Evolutionary conservation across 2,113 vertebrate species (phyloP).

Genomic region (Albula glossodonta): DNA sequence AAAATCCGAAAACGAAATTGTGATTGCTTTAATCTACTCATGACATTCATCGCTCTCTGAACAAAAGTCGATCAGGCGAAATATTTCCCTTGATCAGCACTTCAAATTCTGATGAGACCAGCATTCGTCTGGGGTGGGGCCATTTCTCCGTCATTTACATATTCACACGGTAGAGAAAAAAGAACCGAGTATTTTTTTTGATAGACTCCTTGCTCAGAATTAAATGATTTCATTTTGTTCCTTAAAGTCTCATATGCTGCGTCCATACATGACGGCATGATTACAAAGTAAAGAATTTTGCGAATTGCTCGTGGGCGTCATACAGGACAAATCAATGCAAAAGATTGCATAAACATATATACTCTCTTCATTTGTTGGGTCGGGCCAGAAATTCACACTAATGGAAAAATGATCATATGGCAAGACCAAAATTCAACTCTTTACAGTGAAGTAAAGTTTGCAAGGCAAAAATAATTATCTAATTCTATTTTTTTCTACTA

Average conservation of each 20-base stretch:
- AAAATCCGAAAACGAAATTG: neutral
- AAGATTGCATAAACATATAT: neutral
- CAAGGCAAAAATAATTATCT: neutral
- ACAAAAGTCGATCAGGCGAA: conserved; percentile 37
- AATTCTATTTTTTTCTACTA: neutral
- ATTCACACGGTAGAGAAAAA: neutral
- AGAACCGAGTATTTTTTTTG: neutral
- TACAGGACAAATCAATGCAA: neutral
- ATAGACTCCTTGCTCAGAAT: neutral
- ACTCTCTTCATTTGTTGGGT: neutral
- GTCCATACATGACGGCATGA: neutral
- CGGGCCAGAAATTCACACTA: neutral
- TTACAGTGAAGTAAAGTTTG: neutral
- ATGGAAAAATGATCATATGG: neutral
- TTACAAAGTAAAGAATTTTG: neutral
- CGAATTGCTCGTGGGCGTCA: neutral
- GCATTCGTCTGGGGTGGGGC: conserved; percentile 34
- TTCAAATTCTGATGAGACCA: conserved; percentile 46
- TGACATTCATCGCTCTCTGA: conserved; percentile 12
- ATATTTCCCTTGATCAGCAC: conserved; percentile 47
- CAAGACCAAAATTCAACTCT: neutral
- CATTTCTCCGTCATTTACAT: conserved; percentile 4
- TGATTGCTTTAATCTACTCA: neutral
- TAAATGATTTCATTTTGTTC: neutral
- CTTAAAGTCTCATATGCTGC: neutral